These are phyloP conservation scores for Polypterus senegalus DNA, from an alignment of 2,113 vertebrate genomes.

Conservation along the genomic window DNA sequence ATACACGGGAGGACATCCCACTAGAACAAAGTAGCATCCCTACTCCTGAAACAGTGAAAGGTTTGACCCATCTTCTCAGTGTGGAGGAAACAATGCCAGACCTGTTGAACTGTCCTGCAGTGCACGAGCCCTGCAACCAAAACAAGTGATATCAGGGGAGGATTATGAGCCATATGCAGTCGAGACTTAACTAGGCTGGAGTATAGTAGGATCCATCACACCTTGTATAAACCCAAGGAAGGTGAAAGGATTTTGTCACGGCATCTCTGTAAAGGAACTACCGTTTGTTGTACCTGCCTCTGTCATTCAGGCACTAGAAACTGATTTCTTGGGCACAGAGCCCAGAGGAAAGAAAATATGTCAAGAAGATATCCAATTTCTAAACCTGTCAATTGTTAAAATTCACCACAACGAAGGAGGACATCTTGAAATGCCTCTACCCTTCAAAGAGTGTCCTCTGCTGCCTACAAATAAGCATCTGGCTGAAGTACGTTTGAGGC, in stretches of 20 bases:
- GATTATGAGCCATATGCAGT: slow-evolving; percentile 16
- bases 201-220: slow-evolving; percentile 10
- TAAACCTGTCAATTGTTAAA: neutral
- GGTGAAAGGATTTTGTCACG: slow-evolving; percentile 11
- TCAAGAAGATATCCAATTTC: slow-evolving; percentile 18
- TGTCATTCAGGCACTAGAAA: slow-evolving; percentile 17
- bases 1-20: slow-evolving; percentile 17
- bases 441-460: neutral
- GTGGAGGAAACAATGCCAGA: slow-evolving; percentile 11
- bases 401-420: slow-evolving; percentile 8
- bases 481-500: neutral
- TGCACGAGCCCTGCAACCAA: slow-evolving; percentile 9
- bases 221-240: slow-evolving; percentile 4
- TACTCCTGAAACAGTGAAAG: slow-evolving; percentile 1
- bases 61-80: slow-evolving; percentile 5
- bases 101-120: slow-evolving; percentile 11
- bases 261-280: slow-evolving; percentile 13
- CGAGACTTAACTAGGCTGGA: slow-evolving; percentile 19
- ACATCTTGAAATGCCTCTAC: slow-evolving; percentile 17
- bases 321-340: slow-evolving; percentile 13
- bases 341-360: slow-evolving; percentile 12
- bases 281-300: slow-evolving; percentile 16
- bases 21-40: slow-evolving; percentile 16
- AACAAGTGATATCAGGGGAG: slow-evolving; percentile 7
- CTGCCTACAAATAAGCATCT: neutral